Conservation (phyloP, 2,888 invertebrate genomes). For the Hyppa rectilinea region DNA sequence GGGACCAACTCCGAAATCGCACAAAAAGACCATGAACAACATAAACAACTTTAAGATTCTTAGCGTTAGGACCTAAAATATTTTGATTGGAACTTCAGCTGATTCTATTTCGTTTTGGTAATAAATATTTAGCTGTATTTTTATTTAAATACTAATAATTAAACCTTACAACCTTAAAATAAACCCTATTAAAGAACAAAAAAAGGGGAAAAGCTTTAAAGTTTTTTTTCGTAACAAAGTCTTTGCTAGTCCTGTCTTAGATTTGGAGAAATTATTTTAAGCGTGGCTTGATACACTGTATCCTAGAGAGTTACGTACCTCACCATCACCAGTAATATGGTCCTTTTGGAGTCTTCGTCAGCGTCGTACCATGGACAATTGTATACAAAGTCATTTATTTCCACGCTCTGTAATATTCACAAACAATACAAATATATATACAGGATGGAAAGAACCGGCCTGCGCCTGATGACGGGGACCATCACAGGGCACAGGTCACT, state of each 20-base stretch:
- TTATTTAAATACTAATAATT: too few relatives aligned
- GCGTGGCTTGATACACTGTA: background rate
- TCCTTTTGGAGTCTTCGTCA: conserved; percentile 71
- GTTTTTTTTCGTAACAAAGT: background rate
- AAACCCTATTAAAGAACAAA: too few relatives aligned
- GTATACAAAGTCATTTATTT: conserved; percentile 76
- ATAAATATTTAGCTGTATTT: too few relatives aligned
- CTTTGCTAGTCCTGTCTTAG: background rate
- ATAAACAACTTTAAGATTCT: background rate
- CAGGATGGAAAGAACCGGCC: too few relatives aligned
- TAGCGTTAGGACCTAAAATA: background rate
- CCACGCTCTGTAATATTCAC: conserved; percentile 75
- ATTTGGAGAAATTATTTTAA: background rate
- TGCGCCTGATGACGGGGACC: too few relatives aligned
- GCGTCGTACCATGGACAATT: conserved; percentile 78
- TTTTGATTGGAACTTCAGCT: background rate
- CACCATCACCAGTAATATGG: conserved; percentile 73
- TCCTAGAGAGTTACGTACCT: conserved; percentile 67
- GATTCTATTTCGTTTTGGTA: too few relatives aligned
- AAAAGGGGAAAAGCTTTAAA: too few relatives aligned
- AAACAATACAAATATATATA: background rate
- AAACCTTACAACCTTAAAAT: too few relatives aligned
- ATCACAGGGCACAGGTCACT: too few relatives aligned
- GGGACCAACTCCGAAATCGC: too few relatives aligned
- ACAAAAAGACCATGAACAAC: too few relatives aligned